A percentile compares a stretch with the other conserved stretches of the same genome.
Conservation (phyloP, 1,140 invertebrate species). For the Drosophila guanche region DNA sequence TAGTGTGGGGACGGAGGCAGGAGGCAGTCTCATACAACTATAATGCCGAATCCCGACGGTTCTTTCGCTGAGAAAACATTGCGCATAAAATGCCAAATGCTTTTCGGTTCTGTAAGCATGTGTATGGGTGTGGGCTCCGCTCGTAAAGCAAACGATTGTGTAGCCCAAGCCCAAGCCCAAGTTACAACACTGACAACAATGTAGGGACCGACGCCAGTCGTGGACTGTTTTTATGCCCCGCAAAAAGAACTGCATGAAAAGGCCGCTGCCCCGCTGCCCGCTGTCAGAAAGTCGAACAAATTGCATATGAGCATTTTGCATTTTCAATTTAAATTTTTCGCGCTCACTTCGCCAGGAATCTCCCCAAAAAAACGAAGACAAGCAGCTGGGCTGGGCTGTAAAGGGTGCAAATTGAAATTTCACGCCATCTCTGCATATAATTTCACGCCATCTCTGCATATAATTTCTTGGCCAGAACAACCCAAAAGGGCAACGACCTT, state of each 20-base stretch:
- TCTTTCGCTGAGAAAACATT: constrained; percentile 63
- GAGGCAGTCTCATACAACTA: constrained; percentile 41
- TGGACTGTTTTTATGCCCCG: constrained; percentile 50
- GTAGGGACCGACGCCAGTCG: constrained; percentile 36
- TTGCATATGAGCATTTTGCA: constrained; percentile 77
- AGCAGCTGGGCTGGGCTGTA: constrained; percentile 20
- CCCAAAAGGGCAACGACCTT: constrained; percentile 25
- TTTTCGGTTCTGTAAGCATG: constrained; percentile 47
- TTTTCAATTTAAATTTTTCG: constrained; percentile 75
- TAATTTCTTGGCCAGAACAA: constrained; percentile 21
- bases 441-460: constrained; percentile 33
- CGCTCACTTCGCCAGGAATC: constrained; percentile 39
- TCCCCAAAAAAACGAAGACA: constrained; percentile 6
- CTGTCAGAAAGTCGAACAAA: constrained; percentile 56
- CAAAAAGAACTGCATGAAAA: constrained; percentile 53
- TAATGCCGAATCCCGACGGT: constrained; percentile 55
- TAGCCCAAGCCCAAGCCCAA: constrained; percentile 24
- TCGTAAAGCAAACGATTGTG: constrained; percentile 74
- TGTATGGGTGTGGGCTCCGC: constrained; percentile 33
- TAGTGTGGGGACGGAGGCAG: neutral
- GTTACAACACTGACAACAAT: constrained; percentile 66
- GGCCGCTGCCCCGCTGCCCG: constrained; percentile 32
- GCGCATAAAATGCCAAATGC: constrained; percentile 77
- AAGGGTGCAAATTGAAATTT: constrained; percentile 26
- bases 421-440: constrained; percentile 32